Evolutionary conservation across 1,140 invertebrate genomes (phyloP).

Genomic region (Polyergus mexicanus): DNA sequence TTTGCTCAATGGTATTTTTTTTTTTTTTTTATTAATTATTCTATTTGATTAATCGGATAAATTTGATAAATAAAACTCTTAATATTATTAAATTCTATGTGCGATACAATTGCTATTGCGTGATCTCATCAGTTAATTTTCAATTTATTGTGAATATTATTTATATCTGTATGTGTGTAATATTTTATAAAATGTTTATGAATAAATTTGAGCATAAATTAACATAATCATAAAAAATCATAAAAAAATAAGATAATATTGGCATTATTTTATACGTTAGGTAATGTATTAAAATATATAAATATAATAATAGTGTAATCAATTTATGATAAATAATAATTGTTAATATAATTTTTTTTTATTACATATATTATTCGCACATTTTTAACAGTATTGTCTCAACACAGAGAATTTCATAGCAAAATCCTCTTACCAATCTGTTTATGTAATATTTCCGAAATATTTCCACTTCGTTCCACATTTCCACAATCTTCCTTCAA

Average conservation of each 20-base stretch:
- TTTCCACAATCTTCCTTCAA: conserved; percentile 26
- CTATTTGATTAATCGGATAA: too few species aligned
- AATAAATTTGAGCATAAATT: not conserved
- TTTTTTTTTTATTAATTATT: conserved; percentile 1
- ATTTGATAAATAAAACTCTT: conserved; percentile 10
- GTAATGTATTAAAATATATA: not conserved
- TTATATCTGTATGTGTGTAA: not conserved
- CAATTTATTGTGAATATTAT: not conserved
- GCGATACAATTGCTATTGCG: not conserved
- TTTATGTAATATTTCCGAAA: conserved; percentile 12
- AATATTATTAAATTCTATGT: not conserved
- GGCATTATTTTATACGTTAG: not conserved
- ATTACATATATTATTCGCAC: not conserved
- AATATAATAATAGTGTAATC: not conserved
- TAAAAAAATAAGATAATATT: not conserved
- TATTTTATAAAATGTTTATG: not conserved
- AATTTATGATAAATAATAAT: not conserved
- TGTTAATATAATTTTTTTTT: not conserved
- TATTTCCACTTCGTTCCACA: conserved; percentile 2
- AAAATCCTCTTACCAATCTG: not conserved
- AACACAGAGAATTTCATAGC: not conserved
- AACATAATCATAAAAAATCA: not conserved
- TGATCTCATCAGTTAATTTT: not conserved
- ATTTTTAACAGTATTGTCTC: not conserved
- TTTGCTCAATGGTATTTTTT: conserved; percentile 10